Evolutionary conservation across 2,888 invertebrate genomes (phyloP).

Genomic region (Megastigmus dorsalis): DNA sequence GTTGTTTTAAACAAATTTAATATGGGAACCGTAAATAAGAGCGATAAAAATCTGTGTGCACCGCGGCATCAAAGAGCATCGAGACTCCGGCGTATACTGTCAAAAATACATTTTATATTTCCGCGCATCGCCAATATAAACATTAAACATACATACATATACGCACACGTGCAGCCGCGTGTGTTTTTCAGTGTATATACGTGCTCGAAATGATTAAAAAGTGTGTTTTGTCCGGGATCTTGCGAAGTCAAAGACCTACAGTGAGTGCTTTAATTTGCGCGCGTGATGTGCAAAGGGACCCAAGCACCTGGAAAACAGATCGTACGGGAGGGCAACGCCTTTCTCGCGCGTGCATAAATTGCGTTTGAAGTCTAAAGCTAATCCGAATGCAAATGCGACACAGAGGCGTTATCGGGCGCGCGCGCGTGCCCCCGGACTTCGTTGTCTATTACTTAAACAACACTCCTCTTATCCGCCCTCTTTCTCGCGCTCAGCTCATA

Average conservation of each 20-base stretch:
- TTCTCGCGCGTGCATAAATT: slow-evolving; percentile 42
- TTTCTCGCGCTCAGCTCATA: no score
- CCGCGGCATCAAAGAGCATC: background rate
- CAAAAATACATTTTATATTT: no score
- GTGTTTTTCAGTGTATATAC: background rate
- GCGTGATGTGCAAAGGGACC: background rate
- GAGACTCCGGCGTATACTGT: no score
- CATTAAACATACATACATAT: no score
- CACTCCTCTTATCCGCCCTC: no score
- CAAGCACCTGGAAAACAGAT: background rate
- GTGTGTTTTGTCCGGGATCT: no score
- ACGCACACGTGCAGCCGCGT: no score
- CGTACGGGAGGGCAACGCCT: background rate
- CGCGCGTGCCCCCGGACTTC: background rate
- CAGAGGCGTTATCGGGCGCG: slow-evolving; percentile 30
- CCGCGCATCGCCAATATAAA: no score
- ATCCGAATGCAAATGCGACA: slow-evolving; percentile 51
- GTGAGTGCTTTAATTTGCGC: slow-evolving; percentile 10
- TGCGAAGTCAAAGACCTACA: no score
- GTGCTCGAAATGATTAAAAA: no score
- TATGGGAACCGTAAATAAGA: background rate
- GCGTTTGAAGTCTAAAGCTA: slow-evolving; percentile 47
- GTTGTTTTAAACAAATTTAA: slow-evolving; percentile 7
- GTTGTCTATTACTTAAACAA: slow-evolving; percentile 45
- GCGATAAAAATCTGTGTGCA: background rate